Base-by-base conservation (phyloP, 2,888 invertebrate genomes). In the Cantharis flavilabris region DNA sequence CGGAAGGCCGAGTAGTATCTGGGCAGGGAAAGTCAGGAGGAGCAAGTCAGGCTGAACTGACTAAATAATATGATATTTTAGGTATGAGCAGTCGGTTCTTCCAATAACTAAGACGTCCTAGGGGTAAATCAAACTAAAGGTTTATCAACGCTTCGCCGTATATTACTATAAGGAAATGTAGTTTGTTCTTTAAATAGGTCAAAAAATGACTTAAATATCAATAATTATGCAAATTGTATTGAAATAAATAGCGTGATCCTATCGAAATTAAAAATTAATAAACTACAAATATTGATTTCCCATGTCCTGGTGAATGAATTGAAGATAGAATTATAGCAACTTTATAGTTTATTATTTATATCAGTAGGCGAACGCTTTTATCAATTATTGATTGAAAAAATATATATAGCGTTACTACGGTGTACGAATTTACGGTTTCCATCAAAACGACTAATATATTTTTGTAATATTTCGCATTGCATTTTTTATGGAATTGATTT, bases 401-500 rank as follows among this genome's bases (percentile, higher is more conserved):
- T 49, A 49, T 49, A 49, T 49, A 49, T 49, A 49, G 49, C 49
- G 49, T 49, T 49, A 49, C n/a, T 49, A 49, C 49, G 49, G 49
- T 49, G 49, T 49, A 49, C 49, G 49, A 49, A 49, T 49, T 69
- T 73, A 73, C 69, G 69, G 73, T 69, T 73, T 69, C 73, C 73
- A 75, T 75, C 75, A 75, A 65, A 70, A 70, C 70, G 64, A 70
- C 70, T 75, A 75, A 75, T 70, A 62, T 69, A 73, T 73, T 73
- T 65, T 65, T 16, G 16, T 33, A 69, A 76, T 76, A 72, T 76
- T 72, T 76, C 62, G 33, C 28, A 69, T 62, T 76, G 64, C 67
- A 67, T 63, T 69, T 67, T 76, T 69, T 72, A 76, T 49, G 30
- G 71, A 72, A 77, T 82, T 83, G 82, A 80, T 82, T 78, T 82